phyloP scores from a whole-genome alignment of 2,797 vertebrate species.

The Enteromius paludinosus region DNA sequence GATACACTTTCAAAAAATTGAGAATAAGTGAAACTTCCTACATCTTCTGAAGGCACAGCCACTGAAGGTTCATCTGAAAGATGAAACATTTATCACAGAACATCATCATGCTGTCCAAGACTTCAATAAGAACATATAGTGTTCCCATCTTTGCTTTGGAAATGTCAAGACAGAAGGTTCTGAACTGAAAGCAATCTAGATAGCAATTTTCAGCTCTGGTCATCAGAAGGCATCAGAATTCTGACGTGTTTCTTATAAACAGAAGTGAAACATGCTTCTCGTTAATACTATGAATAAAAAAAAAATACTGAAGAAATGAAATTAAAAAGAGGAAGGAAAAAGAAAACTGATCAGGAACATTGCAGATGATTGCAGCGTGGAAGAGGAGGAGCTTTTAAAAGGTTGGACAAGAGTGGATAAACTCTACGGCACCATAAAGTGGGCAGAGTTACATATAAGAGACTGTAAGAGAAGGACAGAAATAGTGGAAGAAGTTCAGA shows the following conservation, averaged over 20 bases:
- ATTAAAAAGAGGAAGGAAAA: slow-evolving; percentile 30
- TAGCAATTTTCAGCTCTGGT: slow-evolving; percentile 1
- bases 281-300: neutral
- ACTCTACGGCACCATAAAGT: neutral
- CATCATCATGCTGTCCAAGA: neutral
- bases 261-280: neutral
- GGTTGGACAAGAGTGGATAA: neutral
- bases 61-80: neutral
- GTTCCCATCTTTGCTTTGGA: neutral
- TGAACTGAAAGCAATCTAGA: slow-evolving; percentile 2
- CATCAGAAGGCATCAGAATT: neutral
- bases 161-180: neutral
- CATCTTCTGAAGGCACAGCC: neutral
- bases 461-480: slow-evolving; percentile 9
- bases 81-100: slow-evolving; percentile 6
- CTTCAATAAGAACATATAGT: neutral
- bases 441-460: neutral
- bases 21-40: neutral
- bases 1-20: neutral
- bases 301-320: neutral
- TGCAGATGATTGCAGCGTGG: neutral
- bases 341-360: slow-evolving; percentile 8
- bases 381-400: slow-evolving; percentile 13
- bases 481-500: neutral
- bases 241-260: neutral